Evolutionary conservation across 2,113 vertebrate species (phyloP).

Genomic region (Mesembrinibis cayennensis): DNA sequence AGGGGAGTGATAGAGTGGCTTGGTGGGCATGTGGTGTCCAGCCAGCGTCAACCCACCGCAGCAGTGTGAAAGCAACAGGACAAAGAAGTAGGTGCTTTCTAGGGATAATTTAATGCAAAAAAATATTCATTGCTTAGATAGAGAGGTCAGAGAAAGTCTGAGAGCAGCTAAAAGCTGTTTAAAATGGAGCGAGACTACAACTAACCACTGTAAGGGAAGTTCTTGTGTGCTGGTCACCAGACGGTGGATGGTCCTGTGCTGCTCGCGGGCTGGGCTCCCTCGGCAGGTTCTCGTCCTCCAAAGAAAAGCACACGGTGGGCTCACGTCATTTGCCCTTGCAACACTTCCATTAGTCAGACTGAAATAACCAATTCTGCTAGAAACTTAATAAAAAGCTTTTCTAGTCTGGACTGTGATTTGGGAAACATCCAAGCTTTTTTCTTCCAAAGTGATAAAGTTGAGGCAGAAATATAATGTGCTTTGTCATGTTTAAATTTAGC

Average conservation of each 20-base stretch:
- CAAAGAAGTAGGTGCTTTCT: not conserved
- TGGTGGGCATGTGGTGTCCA: too few relatives aligned
- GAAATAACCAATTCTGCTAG: not conserved
- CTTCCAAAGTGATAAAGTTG: not conserved
- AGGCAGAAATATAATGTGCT: slow-evolving; percentile 45
- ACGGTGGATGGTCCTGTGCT: not conserved
- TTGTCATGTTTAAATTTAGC: slow-evolving; percentile 58
- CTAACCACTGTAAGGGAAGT: not conserved
- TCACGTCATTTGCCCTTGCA: not conserved
- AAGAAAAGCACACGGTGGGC: not conserved
- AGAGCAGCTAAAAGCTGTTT: not conserved
- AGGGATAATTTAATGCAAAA: not conserved
- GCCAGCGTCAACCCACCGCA: too few relatives aligned
- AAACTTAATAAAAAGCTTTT: not conserved
- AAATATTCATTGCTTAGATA: not conserved
- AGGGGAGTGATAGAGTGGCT: too few relatives aligned
- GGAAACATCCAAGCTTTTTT: not conserved
- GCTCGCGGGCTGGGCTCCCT: not conserved
- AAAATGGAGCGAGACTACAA: not conserved
- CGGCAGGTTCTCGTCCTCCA: not conserved
- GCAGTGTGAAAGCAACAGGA: not conserved
- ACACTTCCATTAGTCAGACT: not conserved
- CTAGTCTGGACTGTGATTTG: not conserved
- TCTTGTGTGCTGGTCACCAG: not conserved
- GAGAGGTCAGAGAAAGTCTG: not conserved